Conservation (phyloP, 2,888 invertebrate species). For the Bembecia ichneumoniformis region DNA sequence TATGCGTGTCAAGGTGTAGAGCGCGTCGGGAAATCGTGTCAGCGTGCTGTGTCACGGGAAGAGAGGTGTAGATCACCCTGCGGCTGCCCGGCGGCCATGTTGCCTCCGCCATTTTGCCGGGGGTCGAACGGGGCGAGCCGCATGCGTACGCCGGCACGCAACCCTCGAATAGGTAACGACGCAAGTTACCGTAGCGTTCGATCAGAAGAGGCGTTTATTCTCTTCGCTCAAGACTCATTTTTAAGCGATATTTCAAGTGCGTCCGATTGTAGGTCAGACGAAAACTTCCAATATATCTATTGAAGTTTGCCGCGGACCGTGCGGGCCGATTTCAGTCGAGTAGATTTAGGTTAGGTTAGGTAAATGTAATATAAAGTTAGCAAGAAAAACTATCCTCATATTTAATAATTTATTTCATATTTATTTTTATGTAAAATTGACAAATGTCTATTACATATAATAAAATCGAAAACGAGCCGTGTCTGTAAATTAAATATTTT, state of each 20-base stretch:
- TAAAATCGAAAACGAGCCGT: too few relatives aligned
- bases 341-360: slow-evolving; percentile 22
- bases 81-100: slow-evolving; percentile 72
- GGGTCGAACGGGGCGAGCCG: slow-evolving; percentile 61
- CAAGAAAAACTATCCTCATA: too few relatives aligned
- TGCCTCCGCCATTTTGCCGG: slow-evolving; percentile 71
- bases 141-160: slow-evolving; percentile 69
- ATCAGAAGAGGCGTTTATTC: slow-evolving; percentile 35
- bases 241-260: slow-evolving; percentile 28
- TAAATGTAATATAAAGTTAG: background rate
- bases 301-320: slow-evolving; percentile 61
- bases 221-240: slow-evolving; percentile 37
- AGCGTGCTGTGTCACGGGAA: slow-evolving; percentile 58
- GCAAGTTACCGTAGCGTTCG: slow-evolving; percentile 35
- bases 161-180: slow-evolving; percentile 46
- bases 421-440: too few relatives aligned
- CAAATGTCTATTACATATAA: too few relatives aligned
- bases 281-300: slow-evolving; percentile 46
- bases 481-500: too few relatives aligned
- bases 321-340: slow-evolving; percentile 55
- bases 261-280: slow-evolving; percentile 63
- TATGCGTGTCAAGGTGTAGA: slow-evolving; percentile 52
- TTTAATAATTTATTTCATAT: too few relatives aligned
- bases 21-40: slow-evolving; percentile 51
- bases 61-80: slow-evolving; percentile 62